A percentile compares a stretch with the other conserved stretches of the same genome.
Conservation (phyloP, 2,888 invertebrate species). For the Sarcophaga caerulescens region DNA sequence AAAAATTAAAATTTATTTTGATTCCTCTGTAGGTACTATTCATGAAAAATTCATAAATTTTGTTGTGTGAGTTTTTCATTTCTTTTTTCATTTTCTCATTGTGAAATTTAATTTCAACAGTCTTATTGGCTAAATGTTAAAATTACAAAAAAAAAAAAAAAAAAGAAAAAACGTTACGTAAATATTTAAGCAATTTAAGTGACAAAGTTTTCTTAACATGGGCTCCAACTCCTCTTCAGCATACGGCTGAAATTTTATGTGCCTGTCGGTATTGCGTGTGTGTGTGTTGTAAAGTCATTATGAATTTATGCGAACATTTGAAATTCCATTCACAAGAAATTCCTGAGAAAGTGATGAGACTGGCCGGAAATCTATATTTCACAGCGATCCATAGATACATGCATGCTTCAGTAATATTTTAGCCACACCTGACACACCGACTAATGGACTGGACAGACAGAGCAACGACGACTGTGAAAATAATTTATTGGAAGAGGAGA, state of each 20-base stretch:
- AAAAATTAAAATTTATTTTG: neutral
- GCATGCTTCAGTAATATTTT: neutral
- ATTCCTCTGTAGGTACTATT: neutral
- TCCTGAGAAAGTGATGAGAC: neutral
- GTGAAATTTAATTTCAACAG: conserved; percentile 13
- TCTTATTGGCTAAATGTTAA: conserved; percentile 11
- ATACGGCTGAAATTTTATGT: neutral
- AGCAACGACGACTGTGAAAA: too few species aligned
- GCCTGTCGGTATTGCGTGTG: neutral
- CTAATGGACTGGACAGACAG: too few species aligned
- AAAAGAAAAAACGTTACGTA: neutral
- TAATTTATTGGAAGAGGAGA: too few species aligned
- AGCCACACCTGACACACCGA: neutral
- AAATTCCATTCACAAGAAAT: conserved; percentile 14
- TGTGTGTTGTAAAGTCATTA: conserved; percentile 4
- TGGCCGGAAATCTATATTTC: too few species aligned
- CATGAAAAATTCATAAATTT: conserved; percentile 8
- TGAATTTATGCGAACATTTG: conserved; percentile 21
- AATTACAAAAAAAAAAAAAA: neutral
- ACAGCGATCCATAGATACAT: too few species aligned
- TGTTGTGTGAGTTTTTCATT: neutral
- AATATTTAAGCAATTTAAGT: conserved; percentile 27
- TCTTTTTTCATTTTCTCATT: neutral
- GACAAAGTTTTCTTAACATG: neutral
- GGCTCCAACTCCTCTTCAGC: too few species aligned